A percentile compares a stretch with the other conserved stretches of the same genome.
phyloP scores from a whole-genome alignment of 1,140 invertebrate species.

The Orchestia grillus region DNA sequence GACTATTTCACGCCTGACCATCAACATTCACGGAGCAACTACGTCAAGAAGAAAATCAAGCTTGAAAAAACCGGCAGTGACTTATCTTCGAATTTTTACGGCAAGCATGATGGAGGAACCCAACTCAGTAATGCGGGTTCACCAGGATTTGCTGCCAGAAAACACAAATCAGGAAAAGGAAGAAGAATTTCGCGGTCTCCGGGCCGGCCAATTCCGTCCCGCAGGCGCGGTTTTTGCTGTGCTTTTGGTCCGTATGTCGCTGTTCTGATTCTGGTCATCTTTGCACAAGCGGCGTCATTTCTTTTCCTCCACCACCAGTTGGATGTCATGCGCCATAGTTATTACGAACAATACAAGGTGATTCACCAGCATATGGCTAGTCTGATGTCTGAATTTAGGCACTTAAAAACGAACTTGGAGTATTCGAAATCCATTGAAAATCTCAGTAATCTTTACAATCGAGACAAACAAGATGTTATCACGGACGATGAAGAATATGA shows the following conservation, averaged over 20 bases:
- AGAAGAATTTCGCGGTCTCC: neutral
- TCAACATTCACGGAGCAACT: neutral
- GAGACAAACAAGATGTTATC: neutral
- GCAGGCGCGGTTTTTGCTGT: neutral
- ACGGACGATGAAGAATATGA: slow-evolving; percentile 23
- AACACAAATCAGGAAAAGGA: neutral
- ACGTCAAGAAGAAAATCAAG: neutral
- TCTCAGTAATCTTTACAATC: neutral
- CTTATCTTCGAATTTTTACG: neutral
- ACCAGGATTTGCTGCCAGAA: neutral
- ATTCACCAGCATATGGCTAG: slow-evolving; percentile 20
- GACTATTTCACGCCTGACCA: neutral
- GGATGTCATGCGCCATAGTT: neutral
- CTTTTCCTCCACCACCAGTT: slow-evolving; percentile 11
- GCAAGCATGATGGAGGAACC: neutral
- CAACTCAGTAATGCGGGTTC: neutral
- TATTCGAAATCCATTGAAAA: neutral
- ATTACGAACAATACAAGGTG: neutral
- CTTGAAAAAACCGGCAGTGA: neutral
- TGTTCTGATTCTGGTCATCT: neutral
- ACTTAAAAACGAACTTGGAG: neutral
- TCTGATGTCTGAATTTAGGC: neutral
- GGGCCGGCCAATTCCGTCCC: neutral
- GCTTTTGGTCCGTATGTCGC: neutral
- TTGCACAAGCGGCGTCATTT: neutral